phyloP scores from a whole-genome alignment of 2,888 invertebrate species.

The Spisula subtruncata region DNA sequence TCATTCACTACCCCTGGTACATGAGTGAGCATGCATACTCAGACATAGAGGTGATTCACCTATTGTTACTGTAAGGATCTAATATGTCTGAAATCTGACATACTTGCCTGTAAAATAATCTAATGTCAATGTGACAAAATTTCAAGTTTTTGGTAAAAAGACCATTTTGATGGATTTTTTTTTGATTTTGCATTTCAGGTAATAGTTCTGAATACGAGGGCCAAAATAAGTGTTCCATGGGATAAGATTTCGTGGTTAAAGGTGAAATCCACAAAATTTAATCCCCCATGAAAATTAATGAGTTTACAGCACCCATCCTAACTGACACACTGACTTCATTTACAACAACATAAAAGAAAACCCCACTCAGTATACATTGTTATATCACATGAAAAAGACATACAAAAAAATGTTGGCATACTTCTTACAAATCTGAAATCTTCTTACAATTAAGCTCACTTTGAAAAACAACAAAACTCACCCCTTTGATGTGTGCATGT shows the following conservation, averaged over 20 bases:
- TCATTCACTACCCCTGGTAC: not conserved
- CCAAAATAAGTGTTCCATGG: no score
- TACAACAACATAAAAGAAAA: not conserved
- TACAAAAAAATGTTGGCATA: constrained; percentile 3
- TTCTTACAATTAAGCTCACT: not conserved
- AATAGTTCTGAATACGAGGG: no score
- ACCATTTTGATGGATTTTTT: no score
- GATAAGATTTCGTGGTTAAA: no score
- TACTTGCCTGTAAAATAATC: no score
- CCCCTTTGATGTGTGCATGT: constrained; percentile 8
- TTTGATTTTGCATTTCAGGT: no score
- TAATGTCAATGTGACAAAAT: no score
- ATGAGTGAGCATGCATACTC: not conserved
- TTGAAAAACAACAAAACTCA: not conserved
- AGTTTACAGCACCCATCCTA: no score
- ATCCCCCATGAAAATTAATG: no score
- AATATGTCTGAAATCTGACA: not conserved
- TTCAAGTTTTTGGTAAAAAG: no score
- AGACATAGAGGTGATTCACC: not conserved
- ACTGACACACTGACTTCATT: constrained; percentile 2
- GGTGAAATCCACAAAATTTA: no score
- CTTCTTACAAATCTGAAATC: not conserved
- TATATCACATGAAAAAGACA: constrained; percentile 1
- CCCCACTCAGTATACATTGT: not conserved
- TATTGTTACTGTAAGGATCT: not conserved